Conservation (phyloP, 1,140 invertebrate genomes). For the Penaeus vannamei region DNA sequence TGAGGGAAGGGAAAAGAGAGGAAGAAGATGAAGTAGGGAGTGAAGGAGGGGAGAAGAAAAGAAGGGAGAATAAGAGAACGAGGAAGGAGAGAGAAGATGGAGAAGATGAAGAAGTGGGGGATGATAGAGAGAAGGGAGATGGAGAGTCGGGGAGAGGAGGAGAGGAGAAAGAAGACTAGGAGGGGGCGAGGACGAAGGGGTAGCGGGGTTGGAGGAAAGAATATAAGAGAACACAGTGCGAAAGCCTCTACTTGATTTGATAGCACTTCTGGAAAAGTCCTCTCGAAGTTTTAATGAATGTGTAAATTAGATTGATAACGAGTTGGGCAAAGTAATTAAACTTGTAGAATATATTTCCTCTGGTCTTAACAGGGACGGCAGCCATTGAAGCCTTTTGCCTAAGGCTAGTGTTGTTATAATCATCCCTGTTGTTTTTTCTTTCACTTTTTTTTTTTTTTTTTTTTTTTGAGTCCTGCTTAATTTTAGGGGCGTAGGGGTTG, state of each 20-base stretch:
- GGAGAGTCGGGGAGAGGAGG: too few relatives aligned
- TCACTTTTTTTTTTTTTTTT: neutral
- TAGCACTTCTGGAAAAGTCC: constrained; percentile 56
- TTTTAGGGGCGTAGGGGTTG: neutral
- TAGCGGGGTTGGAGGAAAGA: neutral
- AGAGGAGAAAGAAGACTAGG: too few relatives aligned
- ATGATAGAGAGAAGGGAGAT: too few relatives aligned
- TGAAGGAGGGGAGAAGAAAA: too few relatives aligned
- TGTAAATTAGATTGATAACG: constrained; percentile 69
- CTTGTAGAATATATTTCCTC: constrained; percentile 67
- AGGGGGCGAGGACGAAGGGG: too few relatives aligned
- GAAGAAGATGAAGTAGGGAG: too few relatives aligned
- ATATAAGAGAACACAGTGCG: constrained; percentile 30
- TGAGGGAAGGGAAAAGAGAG: too few relatives aligned
- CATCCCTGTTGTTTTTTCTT: neutral
- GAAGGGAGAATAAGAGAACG: too few relatives aligned
- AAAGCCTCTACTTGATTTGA: constrained; percentile 57
- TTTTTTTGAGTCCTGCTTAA: neutral
- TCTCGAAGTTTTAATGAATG: constrained; percentile 68
- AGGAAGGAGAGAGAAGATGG: too few relatives aligned
- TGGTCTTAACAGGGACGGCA: constrained; percentile 58
- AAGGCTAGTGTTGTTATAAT: neutral
- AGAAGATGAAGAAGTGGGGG: too few relatives aligned
- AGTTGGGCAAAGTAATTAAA: constrained; percentile 69
- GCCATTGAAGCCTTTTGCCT: constrained; percentile 40